Conservation (phyloP, 2,797 vertebrate species). For the Rhinogobio ventralis region DNA sequence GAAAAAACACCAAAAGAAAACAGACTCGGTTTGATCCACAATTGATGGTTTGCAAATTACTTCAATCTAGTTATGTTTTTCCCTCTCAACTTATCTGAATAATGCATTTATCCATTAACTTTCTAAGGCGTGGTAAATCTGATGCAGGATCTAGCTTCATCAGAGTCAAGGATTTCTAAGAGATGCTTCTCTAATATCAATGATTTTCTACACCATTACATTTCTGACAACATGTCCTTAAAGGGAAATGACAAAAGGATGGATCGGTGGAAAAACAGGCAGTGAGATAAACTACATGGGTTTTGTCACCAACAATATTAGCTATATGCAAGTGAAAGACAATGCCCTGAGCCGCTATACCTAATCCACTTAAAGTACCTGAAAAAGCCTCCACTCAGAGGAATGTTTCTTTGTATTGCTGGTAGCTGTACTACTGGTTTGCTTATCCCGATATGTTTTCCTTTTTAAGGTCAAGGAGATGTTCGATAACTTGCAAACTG, state of each 20-base stretch:
- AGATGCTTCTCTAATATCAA: conserved; percentile 37
- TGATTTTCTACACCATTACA: conserved; percentile 47
- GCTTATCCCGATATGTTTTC: not conserved
- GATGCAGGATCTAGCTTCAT: conserved; percentile 31
- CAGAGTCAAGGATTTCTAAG: conserved; percentile 25
- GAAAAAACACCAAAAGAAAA: conserved; percentile 42
- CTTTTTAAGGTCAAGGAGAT: conserved; percentile 36
- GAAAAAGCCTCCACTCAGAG: not conserved
- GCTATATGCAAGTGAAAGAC: conserved; percentile 19
- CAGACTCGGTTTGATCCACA: conserved; percentile 37
- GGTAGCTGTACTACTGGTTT: not conserved
- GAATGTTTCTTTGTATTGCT: conserved; percentile 18
- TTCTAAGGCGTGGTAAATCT: conserved; percentile 11
- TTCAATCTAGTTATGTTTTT: conserved; percentile 42
- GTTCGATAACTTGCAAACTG: conserved; percentile 13
- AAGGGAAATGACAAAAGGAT: conserved; percentile 36
- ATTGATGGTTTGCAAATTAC: conserved; percentile 46
- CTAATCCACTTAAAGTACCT: conserved; percentile 37
- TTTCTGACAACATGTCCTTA: conserved; percentile 28
- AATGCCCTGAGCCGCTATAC: not conserved
- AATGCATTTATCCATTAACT: conserved; percentile 43
- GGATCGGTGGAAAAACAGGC: not conserved
- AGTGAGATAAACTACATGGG: conserved; percentile 10
- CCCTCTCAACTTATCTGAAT: conserved; percentile 18
- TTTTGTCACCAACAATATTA: conserved; percentile 32